phyloP scores from a whole-genome alignment of 1,140 invertebrate species.

The Hesperophylax magnus region DNA sequence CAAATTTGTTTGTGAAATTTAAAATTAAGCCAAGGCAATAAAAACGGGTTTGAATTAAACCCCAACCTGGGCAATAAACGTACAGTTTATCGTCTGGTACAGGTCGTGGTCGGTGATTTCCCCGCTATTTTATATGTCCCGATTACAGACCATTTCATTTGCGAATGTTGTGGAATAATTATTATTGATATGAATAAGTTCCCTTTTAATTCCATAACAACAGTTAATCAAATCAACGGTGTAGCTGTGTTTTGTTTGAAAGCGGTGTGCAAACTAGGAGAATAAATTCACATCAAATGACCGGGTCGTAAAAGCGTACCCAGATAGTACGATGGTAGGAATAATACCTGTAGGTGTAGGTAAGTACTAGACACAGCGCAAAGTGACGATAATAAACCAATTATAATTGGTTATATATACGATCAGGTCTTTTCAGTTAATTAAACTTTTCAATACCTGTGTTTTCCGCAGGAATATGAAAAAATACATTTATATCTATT shows the following conservation, averaged over 20 bases:
- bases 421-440: too few relatives aligned
- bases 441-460: too few relatives aligned
- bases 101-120: neutral
- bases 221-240: constrained; percentile 49
- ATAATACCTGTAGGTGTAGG: too few relatives aligned
- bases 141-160: constrained; percentile 13
- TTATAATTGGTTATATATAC: too few relatives aligned
- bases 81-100: neutral
- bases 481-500: too few relatives aligned
- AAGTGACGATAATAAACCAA: too few relatives aligned
- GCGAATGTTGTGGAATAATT: constrained; percentile 21
- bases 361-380: too few relatives aligned
- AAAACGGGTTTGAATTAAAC: neutral
- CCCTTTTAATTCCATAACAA: constrained; percentile 48
- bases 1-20: neutral
- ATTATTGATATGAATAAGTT: constrained; percentile 36
- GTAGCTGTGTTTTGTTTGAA: constrained; percentile 38
- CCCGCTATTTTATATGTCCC: constrained; percentile 21
- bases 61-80: neutral
- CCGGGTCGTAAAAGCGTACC: too few relatives aligned
- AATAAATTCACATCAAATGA: neutral
- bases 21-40: neutral
- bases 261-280: neutral
- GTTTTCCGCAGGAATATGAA: too few relatives aligned
- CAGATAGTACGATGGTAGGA: too few relatives aligned